Percentiles rank a stretch among this genome's conserved stretches.
These are phyloP conservation scores for Gallinago jamesoni DNA, from an alignment of 2,113 vertebrate genomes.

Conservation along the genomic window DNA sequence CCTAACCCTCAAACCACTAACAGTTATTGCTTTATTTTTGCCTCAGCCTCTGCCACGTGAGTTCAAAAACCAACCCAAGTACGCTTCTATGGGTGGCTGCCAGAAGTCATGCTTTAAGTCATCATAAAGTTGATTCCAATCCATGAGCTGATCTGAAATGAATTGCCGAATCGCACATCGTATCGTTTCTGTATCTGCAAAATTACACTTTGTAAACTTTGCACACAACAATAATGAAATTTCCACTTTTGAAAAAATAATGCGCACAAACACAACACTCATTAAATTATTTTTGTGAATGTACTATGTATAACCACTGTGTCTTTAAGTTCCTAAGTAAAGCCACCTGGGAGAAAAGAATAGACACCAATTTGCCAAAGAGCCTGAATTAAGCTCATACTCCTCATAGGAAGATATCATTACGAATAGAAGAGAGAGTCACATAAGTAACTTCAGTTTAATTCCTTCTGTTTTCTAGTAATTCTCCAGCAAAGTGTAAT, in stretches of 20 bases:
- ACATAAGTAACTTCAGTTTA: background rate
- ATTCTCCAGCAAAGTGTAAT: background rate
- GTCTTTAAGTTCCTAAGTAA: background rate
- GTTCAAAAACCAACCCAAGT: slow-evolving; percentile 1
- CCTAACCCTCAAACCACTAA: slow-evolving; percentile 36
- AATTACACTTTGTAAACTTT: background rate
- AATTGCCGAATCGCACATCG: background rate
- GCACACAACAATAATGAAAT: background rate
- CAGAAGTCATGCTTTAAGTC: slow-evolving; percentile 24
- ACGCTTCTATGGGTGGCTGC: background rate
- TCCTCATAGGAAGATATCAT: background rate
- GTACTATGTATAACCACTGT: background rate
- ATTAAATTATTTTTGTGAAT: background rate
- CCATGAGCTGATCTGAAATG: slow-evolving; percentile 34
- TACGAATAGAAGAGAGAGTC: background rate
- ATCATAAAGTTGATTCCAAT: background rate
- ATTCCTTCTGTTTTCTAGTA: background rate
- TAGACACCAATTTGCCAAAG: background rate
- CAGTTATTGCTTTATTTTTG: slow-evolving; percentile 1
- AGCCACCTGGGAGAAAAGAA: background rate
- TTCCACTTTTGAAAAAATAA: background rate
- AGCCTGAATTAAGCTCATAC: background rate
- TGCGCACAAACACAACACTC: background rate
- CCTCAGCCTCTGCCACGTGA: background rate
- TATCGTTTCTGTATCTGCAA: slow-evolving; percentile 13